Evolutionary conservation across 2,113 vertebrate species (phyloP).

Genomic region (Camelus dromedarius): DNA sequence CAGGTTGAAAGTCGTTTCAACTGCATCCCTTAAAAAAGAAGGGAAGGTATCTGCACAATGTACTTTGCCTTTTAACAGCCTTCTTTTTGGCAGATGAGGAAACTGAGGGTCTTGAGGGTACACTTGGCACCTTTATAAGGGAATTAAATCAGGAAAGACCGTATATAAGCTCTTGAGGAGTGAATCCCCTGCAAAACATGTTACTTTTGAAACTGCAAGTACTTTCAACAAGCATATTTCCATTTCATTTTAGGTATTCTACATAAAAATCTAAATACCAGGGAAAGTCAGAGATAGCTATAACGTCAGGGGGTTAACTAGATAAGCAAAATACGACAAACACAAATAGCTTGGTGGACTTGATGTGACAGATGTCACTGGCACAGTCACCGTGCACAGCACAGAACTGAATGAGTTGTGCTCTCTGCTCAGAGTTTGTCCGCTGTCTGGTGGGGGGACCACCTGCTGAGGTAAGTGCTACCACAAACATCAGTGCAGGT

Average conservation of each 20-base stretch:
- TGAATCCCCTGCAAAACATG: not conserved
- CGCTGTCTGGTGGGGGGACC: not conserved
- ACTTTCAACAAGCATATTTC: not conserved
- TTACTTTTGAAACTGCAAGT: not conserved
- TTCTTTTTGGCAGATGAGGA: not conserved
- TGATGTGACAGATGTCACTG: not conserved
- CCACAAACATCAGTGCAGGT: not conserved
- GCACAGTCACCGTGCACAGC: not conserved
- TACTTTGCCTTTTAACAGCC: not conserved
- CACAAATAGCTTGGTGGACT: not conserved
- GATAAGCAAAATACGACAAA: not conserved
- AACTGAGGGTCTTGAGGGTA: not conserved
- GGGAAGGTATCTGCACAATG: accelerated
- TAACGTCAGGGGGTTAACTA: not conserved
- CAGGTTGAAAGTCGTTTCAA: too few relatives aligned
- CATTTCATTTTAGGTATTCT: not conserved
- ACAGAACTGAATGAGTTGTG: not conserved
- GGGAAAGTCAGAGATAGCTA: not conserved
- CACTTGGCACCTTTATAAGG: not conserved
- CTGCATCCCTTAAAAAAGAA: not conserved
- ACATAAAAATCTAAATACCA: not conserved
- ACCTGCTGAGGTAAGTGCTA: accelerated
- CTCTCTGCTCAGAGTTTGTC: not conserved
- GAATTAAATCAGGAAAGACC: not conserved
- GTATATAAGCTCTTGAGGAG: not conserved